These are phyloP conservation scores for Abrostola triplasia DNA, from an alignment of 2,888 invertebrate genomes.

Conservation along the genomic window DNA sequence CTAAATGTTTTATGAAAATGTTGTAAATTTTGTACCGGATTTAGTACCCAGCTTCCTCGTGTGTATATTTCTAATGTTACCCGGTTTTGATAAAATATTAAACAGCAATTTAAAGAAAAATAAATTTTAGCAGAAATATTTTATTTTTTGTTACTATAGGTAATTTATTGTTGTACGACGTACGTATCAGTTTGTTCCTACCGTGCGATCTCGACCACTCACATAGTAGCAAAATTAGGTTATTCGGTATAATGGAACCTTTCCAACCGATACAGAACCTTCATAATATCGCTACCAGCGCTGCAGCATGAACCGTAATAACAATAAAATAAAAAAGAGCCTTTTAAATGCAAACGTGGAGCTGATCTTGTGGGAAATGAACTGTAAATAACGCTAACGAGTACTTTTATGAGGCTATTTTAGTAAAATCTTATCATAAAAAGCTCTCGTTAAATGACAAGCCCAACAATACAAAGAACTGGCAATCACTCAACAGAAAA, in stretches of 20 bases:
- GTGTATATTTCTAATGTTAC: neutral
- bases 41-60: conserved; percentile 12
- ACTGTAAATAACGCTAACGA: conserved; percentile 55
- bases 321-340: conserved; percentile 4
- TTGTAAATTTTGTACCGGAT: conserved; percentile 27
- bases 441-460: conserved; percentile 56
- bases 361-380: conserved; percentile 43
- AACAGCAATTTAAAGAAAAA: neutral
- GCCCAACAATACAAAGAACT: conserved; percentile 48
- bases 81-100: neutral
- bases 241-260: conserved; percentile 10
- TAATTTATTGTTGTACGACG: too few relatives aligned
- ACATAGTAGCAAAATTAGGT: conserved; percentile 19
- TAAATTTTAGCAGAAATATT: too few relatives aligned
- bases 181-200: too few relatives aligned
- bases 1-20: conserved; percentile 31
- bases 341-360: conserved; percentile 6
- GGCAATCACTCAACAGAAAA: conserved; percentile 50
- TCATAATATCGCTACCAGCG: conserved; percentile 5
- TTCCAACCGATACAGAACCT: conserved; percentile 1
- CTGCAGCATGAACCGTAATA: conserved; percentile 3
- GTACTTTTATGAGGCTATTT: conserved; percentile 58
- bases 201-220: conserved; percentile 15
- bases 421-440: conserved; percentile 62
- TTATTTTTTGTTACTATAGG: too few relatives aligned